Conservation (phyloP, 1,140 invertebrate species). For the Plutomurus gul region DNA sequence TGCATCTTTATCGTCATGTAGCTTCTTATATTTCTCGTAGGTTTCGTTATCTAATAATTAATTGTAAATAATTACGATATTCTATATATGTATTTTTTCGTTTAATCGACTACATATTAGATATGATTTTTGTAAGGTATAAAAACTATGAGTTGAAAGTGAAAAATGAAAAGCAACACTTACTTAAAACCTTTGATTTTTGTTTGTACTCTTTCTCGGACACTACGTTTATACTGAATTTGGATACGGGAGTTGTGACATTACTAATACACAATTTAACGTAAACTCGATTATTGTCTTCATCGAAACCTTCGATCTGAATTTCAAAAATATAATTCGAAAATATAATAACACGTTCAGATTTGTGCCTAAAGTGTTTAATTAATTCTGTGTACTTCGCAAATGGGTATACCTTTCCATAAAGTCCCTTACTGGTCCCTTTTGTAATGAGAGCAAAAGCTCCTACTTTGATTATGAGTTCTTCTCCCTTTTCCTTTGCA, state of each 20-base stretch:
- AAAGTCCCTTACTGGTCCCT: conserved; percentile 65
- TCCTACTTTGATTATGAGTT: conserved; percentile 61
- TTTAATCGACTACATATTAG: not conserved
- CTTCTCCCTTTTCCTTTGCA: conserved; percentile 64
- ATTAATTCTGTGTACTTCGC: not conserved
- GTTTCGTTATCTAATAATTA: conserved; percentile 37
- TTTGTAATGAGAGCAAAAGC: conserved; percentile 49
- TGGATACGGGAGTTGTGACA: conserved; percentile 74
- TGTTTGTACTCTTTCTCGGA: conserved; percentile 76
- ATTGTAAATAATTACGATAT: not conserved
- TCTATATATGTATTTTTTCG: not conserved
- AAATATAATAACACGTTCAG: not conserved
- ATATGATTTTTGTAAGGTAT: not conserved
- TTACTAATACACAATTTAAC: conserved; percentile 75
- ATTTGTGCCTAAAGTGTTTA: not conserved
- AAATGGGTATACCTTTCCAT: conserved; percentile 69
- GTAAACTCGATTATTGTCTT: conserved; percentile 78
- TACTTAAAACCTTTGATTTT: conserved; percentile 79
- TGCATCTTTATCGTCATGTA: conserved; percentile 17
- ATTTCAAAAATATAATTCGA: conserved; percentile 53
- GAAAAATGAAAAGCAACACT: conserved; percentile 57
- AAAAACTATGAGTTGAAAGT: not conserved
- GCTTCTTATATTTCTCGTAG: conserved; percentile 39
- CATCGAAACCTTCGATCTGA: conserved; percentile 81
- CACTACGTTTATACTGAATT: conserved; percentile 76